phyloP scores from a whole-genome alignment of 2,797 vertebrate species.

The Syndactyla subalaris region DNA sequence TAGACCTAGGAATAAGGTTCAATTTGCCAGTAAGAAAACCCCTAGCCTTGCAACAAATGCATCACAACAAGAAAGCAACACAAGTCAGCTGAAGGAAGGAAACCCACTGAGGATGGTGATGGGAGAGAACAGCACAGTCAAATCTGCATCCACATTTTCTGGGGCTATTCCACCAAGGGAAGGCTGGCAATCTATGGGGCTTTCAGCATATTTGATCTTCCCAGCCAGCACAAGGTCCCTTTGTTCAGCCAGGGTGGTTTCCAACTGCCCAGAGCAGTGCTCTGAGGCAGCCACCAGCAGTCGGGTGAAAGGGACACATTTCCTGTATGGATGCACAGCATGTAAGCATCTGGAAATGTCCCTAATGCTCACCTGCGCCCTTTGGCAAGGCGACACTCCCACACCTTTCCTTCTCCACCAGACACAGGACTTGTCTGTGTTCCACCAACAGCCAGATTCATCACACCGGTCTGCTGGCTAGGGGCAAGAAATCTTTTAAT shows the following conservation, averaged over 20 bases:
- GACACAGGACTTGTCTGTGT: not conserved
- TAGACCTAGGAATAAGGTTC: not conserved
- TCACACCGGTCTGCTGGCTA: not conserved
- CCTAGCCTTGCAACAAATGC: not conserved
- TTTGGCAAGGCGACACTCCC: not conserved
- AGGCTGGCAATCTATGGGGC: not conserved
- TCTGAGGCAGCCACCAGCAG: not conserved
- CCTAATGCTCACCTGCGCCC: not conserved
- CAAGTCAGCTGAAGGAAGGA: not conserved
- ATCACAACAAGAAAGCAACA: not conserved
- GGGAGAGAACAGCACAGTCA: not conserved
- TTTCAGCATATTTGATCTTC: not conserved
- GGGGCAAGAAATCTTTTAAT: not conserved
- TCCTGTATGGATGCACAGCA: not conserved
- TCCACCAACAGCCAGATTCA: not conserved
- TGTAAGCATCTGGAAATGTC: rapidly evolving
- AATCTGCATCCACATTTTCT: not conserved
- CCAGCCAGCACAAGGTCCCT: not conserved
- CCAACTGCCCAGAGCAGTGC: not conserved
- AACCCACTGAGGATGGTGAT: not conserved
- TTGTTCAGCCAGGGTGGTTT: not conserved
- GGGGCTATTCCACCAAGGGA: not conserved
- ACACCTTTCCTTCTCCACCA: not conserved
- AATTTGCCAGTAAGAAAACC: not conserved
- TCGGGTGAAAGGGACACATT: not conserved